These are phyloP conservation scores for Zoanthus solanderi DNA, from an alignment of 92 coral and sea anemone species.

Conservation along the genomic window DNA sequence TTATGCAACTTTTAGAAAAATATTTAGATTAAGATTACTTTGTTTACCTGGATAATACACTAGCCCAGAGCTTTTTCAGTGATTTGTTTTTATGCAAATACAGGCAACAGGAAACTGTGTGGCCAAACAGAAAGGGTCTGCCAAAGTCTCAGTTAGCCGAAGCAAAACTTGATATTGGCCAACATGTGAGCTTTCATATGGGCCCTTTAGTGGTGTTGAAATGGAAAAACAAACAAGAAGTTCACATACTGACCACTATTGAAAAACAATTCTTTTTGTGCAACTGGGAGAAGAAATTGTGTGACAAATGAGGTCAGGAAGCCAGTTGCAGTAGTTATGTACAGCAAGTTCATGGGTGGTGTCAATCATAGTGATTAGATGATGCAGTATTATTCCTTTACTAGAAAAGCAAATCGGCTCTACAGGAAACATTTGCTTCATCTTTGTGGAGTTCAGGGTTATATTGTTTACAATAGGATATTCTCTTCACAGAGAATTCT, in stretches of 20 bases:
- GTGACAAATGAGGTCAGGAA: constrained; percentile 36
- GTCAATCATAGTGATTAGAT: constrained; percentile 52
- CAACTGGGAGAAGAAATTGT: constrained; percentile 38
- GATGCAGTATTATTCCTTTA: constrained; percentile 15
- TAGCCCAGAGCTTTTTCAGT: constrained; percentile 31
- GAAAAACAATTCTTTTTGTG: constrained; percentile 40
- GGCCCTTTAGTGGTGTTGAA: constrained; percentile 50
- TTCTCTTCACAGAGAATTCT: constrained; percentile 10
- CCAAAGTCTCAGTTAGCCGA: constrained; percentile 33
- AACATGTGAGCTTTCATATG: constrained; percentile 21
- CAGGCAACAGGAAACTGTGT: constrained; percentile 46
- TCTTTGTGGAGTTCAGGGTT: constrained; percentile 52
- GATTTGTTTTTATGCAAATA: background rate
- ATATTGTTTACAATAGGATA: constrained; percentile 25
- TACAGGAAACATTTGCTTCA: constrained; percentile 44
- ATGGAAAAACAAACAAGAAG: constrained; percentile 71
- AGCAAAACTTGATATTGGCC: constrained; percentile 9
- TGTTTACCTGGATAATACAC: constrained; percentile 55
- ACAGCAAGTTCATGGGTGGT: constrained; percentile 43
- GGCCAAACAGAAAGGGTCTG: constrained; percentile 52
- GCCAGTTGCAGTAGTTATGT: constrained; percentile 32
- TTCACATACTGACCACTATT: constrained; percentile 57
- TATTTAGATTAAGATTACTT: constrained; percentile 11
- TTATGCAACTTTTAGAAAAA: too few relatives aligned
- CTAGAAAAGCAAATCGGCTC: constrained; percentile 28